Evolutionary conservation across 2,113 vertebrate genomes (phyloP), one percentile per base, ranked within the genome.

Genomic region (Megaleporinus macrocephalus): DNA sequence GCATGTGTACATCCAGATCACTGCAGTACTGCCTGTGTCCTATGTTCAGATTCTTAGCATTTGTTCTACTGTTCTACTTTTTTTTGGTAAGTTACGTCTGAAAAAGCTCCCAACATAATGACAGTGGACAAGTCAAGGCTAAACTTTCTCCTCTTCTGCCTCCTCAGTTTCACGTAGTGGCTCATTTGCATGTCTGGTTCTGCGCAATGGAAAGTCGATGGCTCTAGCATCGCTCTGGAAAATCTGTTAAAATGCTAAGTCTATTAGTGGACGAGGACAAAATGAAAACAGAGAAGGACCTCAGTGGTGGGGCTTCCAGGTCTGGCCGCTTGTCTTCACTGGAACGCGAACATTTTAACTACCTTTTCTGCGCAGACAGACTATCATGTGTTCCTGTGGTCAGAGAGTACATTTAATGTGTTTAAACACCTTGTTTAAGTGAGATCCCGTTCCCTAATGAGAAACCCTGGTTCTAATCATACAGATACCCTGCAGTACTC

Each of bases 341-440:
- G 78, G 29, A 78, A 76, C 83, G 72, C 49, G 78, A 80, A 76
- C 33, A 82, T 53, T 69, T 78, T 73, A 73, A 74, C 49, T 68
- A 79, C 69, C 27, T 65, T 81, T 70, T 76, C 33, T 13, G 33
- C 49, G 80, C 78, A 84, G 83, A 84, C 72, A 79, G 76, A 76
- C 72, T 79, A 85, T 85, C 76, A 75, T 70, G 76, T 83, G 76
- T 82, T 79, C 71, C 71, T 75, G 80, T 69, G 84, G 80, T 83
- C 80, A 69, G 27, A 61, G 76, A 76, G 76, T 65, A 4, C 75
- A 57, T 82, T 82, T 53, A 81, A 78, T 79, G 47, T 69, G 74
- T 85, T 78, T 85, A 85, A 85, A 82, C 84, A 85, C 74, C 80
- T 79, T 70, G 59, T 51, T 68, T 41, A 57, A 78, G 71, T 20